These are phyloP conservation scores for Arvicanthis niloticus DNA, from an alignment of 2,113 vertebrate genomes.

Conservation along the genomic window DNA sequence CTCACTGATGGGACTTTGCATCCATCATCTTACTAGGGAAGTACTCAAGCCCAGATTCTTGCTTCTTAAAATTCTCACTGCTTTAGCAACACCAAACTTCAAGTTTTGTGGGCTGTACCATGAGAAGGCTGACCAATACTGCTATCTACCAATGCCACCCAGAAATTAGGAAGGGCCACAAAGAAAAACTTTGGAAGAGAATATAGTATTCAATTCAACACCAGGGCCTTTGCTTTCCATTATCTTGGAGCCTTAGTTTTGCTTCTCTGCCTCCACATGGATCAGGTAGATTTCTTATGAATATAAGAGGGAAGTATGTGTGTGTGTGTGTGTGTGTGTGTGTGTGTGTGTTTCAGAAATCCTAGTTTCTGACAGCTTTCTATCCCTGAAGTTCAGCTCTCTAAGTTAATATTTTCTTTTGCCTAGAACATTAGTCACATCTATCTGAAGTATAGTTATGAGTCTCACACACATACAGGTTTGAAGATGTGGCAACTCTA, in stretches of 20 bases:
- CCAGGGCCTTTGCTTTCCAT: neutral
- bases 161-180: neutral
- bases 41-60: neutral
- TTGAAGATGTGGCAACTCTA: neutral
- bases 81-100: neutral
- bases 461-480: neutral
- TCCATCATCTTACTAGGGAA: neutral
- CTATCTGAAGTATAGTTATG: neutral
- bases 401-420: neutral
- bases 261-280: neutral
- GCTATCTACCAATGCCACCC: neutral
- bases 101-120: neutral
- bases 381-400: neutral
- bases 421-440: neutral
- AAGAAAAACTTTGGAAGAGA: neutral
- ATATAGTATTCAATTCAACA: neutral
- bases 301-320: neutral
- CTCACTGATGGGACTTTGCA: neutral
- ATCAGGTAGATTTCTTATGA: neutral
- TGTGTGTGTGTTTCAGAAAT: neutral
- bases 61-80: neutral
- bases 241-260: slow-evolving; percentile 4
- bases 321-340: too few relatives aligned
- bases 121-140: neutral
- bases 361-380: neutral